These are phyloP conservation scores for Luffia ferchaultella DNA, from an alignment of 2,888 invertebrate genomes.

Conservation along the genomic window DNA sequence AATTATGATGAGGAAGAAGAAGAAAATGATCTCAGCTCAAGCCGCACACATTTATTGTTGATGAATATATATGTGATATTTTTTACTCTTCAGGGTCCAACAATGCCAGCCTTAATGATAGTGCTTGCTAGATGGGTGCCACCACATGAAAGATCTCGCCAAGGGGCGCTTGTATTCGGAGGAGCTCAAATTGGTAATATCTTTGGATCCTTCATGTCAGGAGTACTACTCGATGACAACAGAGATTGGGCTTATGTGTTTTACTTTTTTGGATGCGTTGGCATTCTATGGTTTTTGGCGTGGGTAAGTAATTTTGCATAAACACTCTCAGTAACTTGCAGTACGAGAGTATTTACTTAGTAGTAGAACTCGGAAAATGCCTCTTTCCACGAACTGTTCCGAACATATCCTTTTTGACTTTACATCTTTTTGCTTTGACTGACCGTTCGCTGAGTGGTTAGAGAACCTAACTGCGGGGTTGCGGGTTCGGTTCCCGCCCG, in stretches of 20 bases:
- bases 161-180: slow-evolving; percentile 68
- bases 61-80: too few relatives aligned
- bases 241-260: slow-evolving; percentile 66
- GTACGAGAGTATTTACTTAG: neutral
- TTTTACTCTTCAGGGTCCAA: slow-evolving; percentile 76
- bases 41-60: too few relatives aligned
- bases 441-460: too few relatives aligned
- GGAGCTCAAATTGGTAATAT: slow-evolving; percentile 67
- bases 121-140: slow-evolving; percentile 70
- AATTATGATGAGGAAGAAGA: too few relatives aligned
- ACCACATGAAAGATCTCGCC: slow-evolving; percentile 61
- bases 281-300: slow-evolving; percentile 59
- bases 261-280: slow-evolving; percentile 66
- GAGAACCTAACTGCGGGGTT: too few relatives aligned
- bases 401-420: too few relatives aligned
- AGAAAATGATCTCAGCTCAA: too few relatives aligned
- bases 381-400: slow-evolving; percentile 2
- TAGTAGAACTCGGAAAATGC: neutral
- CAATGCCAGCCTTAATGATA: slow-evolving; percentile 74
- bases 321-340: neutral
- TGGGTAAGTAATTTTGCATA: slow-evolving; percentile 37
- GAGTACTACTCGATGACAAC: slow-evolving; percentile 50
- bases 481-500: too few relatives aligned
- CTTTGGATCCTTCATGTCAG: slow-evolving; percentile 61
- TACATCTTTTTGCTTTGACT: too few relatives aligned